Evolutionary conservation across 2,113 vertebrate genomes (phyloP).

Genomic region (Neogale vison): DNA sequence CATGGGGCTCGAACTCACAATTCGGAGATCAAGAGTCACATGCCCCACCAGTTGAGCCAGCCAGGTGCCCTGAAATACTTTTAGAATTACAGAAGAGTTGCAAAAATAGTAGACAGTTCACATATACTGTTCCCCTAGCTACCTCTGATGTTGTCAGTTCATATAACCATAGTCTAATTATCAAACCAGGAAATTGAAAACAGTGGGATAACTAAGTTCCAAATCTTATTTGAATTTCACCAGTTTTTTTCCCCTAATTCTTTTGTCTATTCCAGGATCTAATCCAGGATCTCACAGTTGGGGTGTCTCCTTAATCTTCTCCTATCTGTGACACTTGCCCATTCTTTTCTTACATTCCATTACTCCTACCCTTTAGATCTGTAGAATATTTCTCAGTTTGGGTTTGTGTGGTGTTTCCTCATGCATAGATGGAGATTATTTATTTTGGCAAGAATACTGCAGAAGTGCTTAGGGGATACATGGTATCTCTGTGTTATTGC

Average conservation of each 20-base stretch:
- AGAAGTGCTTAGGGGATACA: not conserved
- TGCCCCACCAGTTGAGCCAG: not conserved
- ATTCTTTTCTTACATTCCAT: not conserved
- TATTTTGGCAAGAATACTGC: not conserved
- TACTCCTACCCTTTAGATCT: not conserved
- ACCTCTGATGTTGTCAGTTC: not conserved
- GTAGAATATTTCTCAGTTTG: not conserved
- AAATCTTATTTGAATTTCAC: slow-evolving; percentile 8
- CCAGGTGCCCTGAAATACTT: not conserved
- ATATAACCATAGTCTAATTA: not conserved
- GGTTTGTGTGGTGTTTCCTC: not conserved
- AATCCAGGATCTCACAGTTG: not conserved
- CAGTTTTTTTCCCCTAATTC: not conserved
- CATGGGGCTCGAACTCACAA: not conserved
- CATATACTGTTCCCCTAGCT: not conserved
- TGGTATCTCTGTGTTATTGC: not conserved
- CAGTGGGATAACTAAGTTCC: not conserved
- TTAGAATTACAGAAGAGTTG: slow-evolving; percentile 15
- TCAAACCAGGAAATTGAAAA: slow-evolving; percentile 16
- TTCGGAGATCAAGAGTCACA: not conserved
- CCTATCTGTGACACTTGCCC: not conserved
- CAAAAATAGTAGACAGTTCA: not conserved
- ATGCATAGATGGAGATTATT: not conserved
- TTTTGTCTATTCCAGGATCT: not conserved
- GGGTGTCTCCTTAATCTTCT: not conserved